Conservation (phyloP, 2,113 vertebrate species). For the Microcebus murinus region DNA sequence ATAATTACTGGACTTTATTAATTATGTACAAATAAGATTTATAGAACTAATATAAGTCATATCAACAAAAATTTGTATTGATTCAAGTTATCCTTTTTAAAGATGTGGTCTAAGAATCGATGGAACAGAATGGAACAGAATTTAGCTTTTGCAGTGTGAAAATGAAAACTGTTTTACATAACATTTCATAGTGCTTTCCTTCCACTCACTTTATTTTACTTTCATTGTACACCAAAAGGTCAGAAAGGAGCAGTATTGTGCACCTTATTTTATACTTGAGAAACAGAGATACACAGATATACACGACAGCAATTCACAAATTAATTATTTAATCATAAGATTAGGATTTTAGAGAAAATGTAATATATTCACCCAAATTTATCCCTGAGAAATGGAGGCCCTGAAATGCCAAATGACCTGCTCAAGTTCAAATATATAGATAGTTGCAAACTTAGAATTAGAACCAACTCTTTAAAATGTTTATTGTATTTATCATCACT, state of each 20-base stretch:
- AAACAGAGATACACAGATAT: neutral
- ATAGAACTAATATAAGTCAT: neutral
- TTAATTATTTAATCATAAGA: neutral
- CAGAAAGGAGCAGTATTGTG: neutral
- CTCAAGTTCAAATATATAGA: neutral
- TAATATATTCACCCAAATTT: neutral
- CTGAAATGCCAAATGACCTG: neutral
- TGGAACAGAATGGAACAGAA: neutral
- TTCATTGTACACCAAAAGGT: neutral
- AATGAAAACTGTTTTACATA: neutral
- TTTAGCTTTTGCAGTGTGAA: neutral
- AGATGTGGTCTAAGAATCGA: neutral
- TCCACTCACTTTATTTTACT: neutral
- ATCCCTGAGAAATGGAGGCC: neutral
- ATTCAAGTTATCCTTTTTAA: neutral
- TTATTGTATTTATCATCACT: neutral
- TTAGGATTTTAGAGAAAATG: neutral
- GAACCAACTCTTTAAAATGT: neutral
- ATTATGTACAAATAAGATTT: neutral
- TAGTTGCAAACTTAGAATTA: neutral
- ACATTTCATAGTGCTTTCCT: neutral
- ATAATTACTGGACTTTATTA: neutral
- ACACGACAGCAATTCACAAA: neutral
- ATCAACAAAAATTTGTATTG: neutral
- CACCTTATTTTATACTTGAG: neutral